Evolutionary conservation across 2,888 invertebrate genomes (phyloP).

Genomic region (Xestia rhomboidea): DNA sequence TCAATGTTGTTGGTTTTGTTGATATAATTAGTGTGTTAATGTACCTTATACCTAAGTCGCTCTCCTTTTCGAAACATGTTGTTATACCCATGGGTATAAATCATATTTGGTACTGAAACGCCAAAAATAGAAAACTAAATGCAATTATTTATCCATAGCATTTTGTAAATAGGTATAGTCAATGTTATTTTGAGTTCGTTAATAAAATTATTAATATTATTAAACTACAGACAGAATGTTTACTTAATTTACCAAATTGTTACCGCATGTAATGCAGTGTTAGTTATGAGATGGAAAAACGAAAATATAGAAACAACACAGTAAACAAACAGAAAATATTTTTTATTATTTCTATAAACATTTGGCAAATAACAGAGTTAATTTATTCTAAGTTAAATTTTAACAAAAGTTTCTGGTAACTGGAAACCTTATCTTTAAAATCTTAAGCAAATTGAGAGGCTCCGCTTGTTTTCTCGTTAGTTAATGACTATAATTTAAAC

Average conservation of each 20-base stretch:
- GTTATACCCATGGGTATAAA: not conserved
- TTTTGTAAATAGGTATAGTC: not conserved
- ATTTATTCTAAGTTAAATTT: slow-evolving; percentile 58
- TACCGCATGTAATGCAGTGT: slow-evolving; percentile 7
- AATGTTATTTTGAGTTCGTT: not conserved
- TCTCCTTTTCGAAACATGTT: not conserved
- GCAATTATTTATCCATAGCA: not conserved
- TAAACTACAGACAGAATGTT: not conserved
- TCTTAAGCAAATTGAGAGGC: slow-evolving; percentile 80
- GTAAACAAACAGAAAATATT: slow-evolving; percentile 47
- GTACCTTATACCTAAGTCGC: not conserved
- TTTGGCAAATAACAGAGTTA: slow-evolving; percentile 42
- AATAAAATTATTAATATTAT: not conserved
- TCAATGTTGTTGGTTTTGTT: slow-evolving; percentile 68
- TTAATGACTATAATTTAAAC: slow-evolving; percentile 89
- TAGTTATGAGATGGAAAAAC: not conserved
- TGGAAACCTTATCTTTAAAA: slow-evolving; percentile 79
- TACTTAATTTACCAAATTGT: not conserved
- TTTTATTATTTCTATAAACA: slow-evolving; percentile 28
- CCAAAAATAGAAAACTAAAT: not conserved
- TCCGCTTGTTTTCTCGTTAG: slow-evolving; percentile 83
- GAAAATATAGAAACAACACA: not conserved
- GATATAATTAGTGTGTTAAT: slow-evolving; percentile 63
- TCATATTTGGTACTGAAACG: not conserved
- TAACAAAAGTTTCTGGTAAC: slow-evolving; percentile 75